These are phyloP conservation scores for Podarcis lilfordi DNA, from an alignment of 2,797 vertebrate genomes.

Conservation along the genomic window DNA sequence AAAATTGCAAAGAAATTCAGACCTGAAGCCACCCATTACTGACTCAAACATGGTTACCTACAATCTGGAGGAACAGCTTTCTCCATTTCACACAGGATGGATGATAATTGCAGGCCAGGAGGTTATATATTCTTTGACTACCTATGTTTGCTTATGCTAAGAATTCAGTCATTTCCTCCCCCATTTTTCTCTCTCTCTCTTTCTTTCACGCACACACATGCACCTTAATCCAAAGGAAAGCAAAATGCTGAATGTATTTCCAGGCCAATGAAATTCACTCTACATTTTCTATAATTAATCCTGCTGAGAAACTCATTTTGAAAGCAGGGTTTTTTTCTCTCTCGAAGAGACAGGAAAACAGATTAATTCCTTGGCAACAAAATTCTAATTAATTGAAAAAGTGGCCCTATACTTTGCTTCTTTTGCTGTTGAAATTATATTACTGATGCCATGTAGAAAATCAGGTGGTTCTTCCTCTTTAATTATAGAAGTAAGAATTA, in stretches of 20 bases:
- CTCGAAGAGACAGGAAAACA: slow-evolving; percentile 50
- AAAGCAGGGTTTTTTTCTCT: slow-evolving; percentile 47
- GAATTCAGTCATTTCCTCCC: neutral
- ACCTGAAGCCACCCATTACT: slow-evolving; percentile 29
- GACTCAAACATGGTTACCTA: neutral
- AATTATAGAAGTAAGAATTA: slow-evolving; percentile 62
- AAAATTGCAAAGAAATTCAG: slow-evolving; percentile 11
- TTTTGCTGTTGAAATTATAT: slow-evolving; percentile 58
- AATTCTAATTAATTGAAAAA: slow-evolving; percentile 77
- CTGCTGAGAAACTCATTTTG: slow-evolving; percentile 71
- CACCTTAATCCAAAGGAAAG: slow-evolving; percentile 44
- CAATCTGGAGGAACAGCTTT: neutral
- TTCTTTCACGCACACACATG: neutral
- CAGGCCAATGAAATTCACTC: slow-evolving; percentile 60
- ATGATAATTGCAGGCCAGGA: neutral
- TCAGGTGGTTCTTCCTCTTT: slow-evolving; percentile 57
- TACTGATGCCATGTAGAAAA: slow-evolving; percentile 48
- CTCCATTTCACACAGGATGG: slow-evolving; percentile 28
- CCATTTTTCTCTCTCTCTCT: neutral
- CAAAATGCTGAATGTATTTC: slow-evolving; percentile 54
- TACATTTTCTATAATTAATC: slow-evolving; percentile 72
- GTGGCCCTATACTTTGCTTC: slow-evolving; percentile 56
- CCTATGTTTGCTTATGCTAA: slow-evolving; percentile 20
- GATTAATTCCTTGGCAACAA: slow-evolving; percentile 78
- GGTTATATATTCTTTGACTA: neutral